phyloP scores from a whole-genome alignment of 1,140 invertebrate species.

The Oppia nitens region DNA sequence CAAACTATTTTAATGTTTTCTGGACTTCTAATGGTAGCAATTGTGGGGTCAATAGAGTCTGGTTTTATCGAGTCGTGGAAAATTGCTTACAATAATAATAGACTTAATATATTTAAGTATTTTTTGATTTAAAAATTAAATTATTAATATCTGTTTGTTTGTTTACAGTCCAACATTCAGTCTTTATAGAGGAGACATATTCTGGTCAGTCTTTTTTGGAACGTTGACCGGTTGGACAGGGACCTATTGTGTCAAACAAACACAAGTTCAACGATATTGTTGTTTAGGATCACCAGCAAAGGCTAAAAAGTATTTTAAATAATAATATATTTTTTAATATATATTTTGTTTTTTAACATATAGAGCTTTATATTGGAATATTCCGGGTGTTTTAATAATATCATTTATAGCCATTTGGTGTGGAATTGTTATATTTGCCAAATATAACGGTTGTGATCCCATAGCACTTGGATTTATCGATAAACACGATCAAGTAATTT shows the following conservation, averaged over 20 bases:
- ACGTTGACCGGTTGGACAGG: constrained; percentile 13
- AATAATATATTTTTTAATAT: too few species aligned
- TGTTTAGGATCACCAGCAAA: constrained; percentile 9
- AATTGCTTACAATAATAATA: constrained; percentile 40
- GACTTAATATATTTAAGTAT: constrained; percentile 50
- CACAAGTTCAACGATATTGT: constrained; percentile 17
- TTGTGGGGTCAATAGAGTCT: constrained; percentile 40
- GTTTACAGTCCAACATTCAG: constrained; percentile 4
- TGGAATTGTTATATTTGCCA: constrained; percentile 27
- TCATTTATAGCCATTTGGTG: constrained; percentile 7
- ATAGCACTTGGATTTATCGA: constrained; percentile 21
- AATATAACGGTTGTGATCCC: constrained; percentile 28
- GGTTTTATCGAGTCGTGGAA: constrained; percentile 45
- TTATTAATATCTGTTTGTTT: too few species aligned
- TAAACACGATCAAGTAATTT: constrained; percentile 23
- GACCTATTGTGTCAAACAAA: constrained; percentile 16
- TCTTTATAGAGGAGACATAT: constrained; percentile 10
- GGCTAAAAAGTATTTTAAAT: constrained; percentile 16
- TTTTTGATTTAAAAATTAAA: constrained; percentile 17
- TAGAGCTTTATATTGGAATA: constrained; percentile 11
- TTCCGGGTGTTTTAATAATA: constrained; percentile 12
- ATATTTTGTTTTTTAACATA: too few species aligned
- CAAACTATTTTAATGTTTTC: constrained; percentile 21
- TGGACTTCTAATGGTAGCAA: constrained; percentile 36
- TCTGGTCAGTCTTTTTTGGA: constrained; percentile 13